phyloP scores from a whole-genome alignment of 2,113 vertebrate species.

The Xiphophorus hellerii region DNA sequence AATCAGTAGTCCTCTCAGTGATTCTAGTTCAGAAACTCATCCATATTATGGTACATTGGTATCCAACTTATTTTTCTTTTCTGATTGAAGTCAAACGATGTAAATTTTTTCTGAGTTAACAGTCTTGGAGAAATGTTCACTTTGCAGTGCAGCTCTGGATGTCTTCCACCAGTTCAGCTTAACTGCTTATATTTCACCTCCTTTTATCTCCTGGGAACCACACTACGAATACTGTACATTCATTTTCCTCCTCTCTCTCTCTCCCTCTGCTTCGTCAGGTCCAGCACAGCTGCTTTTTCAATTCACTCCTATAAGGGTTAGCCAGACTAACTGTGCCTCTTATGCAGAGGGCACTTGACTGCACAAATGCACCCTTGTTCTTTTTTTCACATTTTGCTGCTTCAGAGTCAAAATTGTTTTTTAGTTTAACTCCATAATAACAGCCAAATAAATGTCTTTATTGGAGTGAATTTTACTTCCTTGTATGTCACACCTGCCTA shows the following conservation, averaged over 20 bases:
- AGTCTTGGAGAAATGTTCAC: slow-evolving; percentile 10
- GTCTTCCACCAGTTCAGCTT: slow-evolving; percentile 32
- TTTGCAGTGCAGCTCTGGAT: not conserved
- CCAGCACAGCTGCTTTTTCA: slow-evolving; percentile 62
- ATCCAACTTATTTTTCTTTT: not conserved
- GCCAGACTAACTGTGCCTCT: slow-evolving; percentile 34
- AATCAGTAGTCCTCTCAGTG: slow-evolving; percentile 6
- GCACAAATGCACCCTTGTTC: not conserved
- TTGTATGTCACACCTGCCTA: not conserved
- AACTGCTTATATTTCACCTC: slow-evolving; percentile 10
- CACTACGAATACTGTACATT: slow-evolving; percentile 40
- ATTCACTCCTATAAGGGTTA: slow-evolving; percentile 38
- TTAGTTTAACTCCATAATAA: not conserved
- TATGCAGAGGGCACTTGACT: slow-evolving; percentile 18
- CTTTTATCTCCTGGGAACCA: slow-evolving; percentile 8
- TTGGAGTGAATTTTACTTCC: not conserved
- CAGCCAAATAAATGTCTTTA: not conserved
- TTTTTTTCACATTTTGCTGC: not conserved
- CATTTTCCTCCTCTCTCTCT: slow-evolving; percentile 23
- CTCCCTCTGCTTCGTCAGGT: slow-evolving; percentile 41
- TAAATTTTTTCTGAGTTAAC: not conserved
- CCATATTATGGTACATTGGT: not conserved
- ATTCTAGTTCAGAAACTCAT: not conserved
- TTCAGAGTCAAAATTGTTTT: not conserved
- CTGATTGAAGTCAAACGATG: not conserved